Base-by-base conservation (phyloP, 2,888 invertebrate genomes). In the Erebia epiphron region DNA sequence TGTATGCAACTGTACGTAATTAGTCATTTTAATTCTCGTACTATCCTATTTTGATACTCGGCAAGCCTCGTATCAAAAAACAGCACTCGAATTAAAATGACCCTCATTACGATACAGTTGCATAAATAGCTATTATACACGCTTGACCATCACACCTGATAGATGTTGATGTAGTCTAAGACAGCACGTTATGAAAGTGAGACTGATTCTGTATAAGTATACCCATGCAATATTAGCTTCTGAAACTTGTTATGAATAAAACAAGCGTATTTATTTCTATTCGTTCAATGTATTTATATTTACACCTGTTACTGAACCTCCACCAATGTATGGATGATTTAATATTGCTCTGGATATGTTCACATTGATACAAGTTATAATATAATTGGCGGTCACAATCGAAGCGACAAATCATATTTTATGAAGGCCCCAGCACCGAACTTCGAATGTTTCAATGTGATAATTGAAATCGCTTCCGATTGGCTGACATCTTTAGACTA, bases 221-320 rank as follows among this genome's bases (percentile, higher is more conserved):
- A 90, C 87, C 91, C 92, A 92, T 93, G 92, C 92, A 92, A 92
- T 91, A 92, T 91, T 91, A 90, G 86, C 90, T 82, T 80, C 84
- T 79, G 80, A 81, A 83, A 83, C 85, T 86, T 79, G 83, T 83
- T 78, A 77, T 78, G 73, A 75, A 79, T 79, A 76, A 80, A 79
- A 80, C 79, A 83, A 86, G 82, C 79, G 69, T 73, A 80, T 76
- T 81, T n/a, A n/a, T 75, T 70, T 54, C 70, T 50, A 70, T 49
- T 58, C 26, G 76, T 78, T 75, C 76, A 76, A 71, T 79, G 21
- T 71, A 77, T 81, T 76, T 83, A 83, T 82, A 84, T 80, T 75
- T 77, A 76, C 79, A 76, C 80, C 43, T 73, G 68, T 70, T 72
- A 73, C 58, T 68, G 77, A 74, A 84, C 92, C 92, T 85, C 86